phyloP scores from a whole-genome alignment of 2,113 vertebrate species.

The Xiphophorus couchianus region DNA sequence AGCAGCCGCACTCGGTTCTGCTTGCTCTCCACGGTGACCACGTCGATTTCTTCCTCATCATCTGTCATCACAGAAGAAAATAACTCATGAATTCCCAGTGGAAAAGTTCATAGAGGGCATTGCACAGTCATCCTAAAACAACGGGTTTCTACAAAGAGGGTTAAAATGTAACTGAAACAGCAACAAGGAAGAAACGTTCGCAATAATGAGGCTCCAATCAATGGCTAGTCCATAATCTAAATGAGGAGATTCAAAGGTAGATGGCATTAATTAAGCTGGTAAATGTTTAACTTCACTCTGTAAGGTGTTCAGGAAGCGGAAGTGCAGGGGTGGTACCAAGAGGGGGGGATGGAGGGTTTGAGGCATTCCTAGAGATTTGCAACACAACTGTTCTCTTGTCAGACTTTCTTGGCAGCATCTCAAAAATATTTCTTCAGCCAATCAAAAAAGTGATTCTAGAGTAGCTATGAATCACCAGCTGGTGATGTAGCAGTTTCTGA shows the following conservation, averaged over 20 bases:
- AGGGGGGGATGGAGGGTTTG: no score
- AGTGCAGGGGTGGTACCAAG: neutral
- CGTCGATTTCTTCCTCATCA: slow-evolving; percentile 90
- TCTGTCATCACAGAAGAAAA: slow-evolving; percentile 51
- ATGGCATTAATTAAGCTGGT: slow-evolving; percentile 31
- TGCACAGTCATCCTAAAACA: neutral
- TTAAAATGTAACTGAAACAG: slow-evolving; percentile 14
- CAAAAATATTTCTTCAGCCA: neutral
- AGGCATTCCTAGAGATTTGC: no score
- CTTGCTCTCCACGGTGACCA: slow-evolving; percentile 94
- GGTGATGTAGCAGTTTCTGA: neutral
- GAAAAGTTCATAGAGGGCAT: neutral
- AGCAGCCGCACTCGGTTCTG: slow-evolving; percentile 86
- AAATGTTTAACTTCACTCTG: slow-evolving; percentile 27
- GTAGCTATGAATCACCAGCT: neutral
- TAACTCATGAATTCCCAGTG: slow-evolving; percentile 30
- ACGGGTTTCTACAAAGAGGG: neutral
- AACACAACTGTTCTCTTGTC: neutral
- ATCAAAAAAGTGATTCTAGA: neutral
- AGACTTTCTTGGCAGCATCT: neutral
- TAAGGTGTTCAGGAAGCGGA: neutral
- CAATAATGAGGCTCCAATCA: slow-evolving; percentile 54
- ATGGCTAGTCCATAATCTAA: slow-evolving; percentile 43
- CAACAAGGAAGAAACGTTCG: slow-evolving; percentile 41
- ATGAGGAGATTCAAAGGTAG: slow-evolving; percentile 20